These are phyloP conservation scores for Apostichopus californicus DNA, from an alignment of 35 echinoderm and acorn worm species.

Conservation along the genomic window DNA sequence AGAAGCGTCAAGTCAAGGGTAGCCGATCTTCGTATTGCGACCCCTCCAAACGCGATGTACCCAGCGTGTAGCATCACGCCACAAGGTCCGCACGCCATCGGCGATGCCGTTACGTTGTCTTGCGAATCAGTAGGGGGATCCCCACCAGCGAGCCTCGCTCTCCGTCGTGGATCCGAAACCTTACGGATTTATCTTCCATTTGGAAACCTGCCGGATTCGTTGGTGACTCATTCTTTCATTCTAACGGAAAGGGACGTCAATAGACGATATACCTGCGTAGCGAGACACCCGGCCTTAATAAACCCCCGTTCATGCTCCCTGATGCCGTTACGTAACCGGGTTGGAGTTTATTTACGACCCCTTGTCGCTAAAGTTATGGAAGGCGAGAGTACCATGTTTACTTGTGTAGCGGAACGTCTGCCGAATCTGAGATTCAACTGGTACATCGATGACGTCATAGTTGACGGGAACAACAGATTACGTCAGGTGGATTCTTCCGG, in stretches of 20 bases:
- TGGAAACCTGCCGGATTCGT: slow-evolving; percentile 1
- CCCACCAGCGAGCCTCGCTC: slow-evolving; percentile 72
- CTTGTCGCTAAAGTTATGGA: slow-evolving; percentile 47
- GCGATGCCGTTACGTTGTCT: slow-evolving; percentile 67
- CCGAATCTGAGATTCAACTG: slow-evolving; percentile 63
- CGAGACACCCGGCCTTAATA: slow-evolving; percentile 57
- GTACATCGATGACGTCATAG: slow-evolving; percentile 62
- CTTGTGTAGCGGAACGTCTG: slow-evolving; percentile 62
- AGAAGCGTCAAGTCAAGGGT: slow-evolving; percentile 53
- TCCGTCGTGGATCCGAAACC: slow-evolving; percentile 61
- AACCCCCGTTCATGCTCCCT: slow-evolving; percentile 71
- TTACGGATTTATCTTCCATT: slow-evolving; percentile 50
- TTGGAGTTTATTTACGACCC: slow-evolving; percentile 62
- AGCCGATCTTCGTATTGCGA: slow-evolving; percentile 54
- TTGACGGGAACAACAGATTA: slow-evolving; percentile 42
- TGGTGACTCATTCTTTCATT: slow-evolving; percentile 39
- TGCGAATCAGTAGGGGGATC: slow-evolving; percentile 76
- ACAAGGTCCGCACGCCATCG: slow-evolving; percentile 20
- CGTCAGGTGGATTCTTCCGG: slow-evolving; percentile 20
- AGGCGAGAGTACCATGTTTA: slow-evolving; percentile 49
- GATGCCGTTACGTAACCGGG: slow-evolving; percentile 64
- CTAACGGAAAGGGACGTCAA: slow-evolving; percentile 64
- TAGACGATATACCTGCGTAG: slow-evolving; percentile 68
- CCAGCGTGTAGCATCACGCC: slow-evolving; percentile 60
- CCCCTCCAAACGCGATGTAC: slow-evolving; percentile 61